Evolutionary conservation across 2,888 invertebrate species (phyloP).

Genomic region (Drosophila infuscata): DNA sequence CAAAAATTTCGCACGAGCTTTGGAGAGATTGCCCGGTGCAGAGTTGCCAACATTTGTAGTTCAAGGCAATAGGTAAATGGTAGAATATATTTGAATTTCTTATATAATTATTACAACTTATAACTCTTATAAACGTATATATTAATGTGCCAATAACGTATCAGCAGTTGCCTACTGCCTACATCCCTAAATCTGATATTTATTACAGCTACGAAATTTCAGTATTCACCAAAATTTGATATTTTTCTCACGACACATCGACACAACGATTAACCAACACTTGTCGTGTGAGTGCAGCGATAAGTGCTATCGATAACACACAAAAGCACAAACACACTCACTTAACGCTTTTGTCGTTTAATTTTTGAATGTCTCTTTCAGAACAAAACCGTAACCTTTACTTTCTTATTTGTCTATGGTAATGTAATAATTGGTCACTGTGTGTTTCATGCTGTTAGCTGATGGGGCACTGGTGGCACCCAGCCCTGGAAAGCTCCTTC

Average conservation of each 20-base stretch:
- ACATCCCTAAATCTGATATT: neutral
- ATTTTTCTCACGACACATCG: neutral
- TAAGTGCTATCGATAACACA: slow-evolving; percentile 4
- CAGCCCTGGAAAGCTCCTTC: slow-evolving; percentile 94
- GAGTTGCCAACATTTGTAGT: neutral
- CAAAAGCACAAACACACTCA: neutral
- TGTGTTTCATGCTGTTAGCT: slow-evolving; percentile 13
- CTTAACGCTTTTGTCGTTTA: slow-evolving; percentile 11
- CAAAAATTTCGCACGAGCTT: neutral
- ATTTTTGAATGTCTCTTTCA: slow-evolving; percentile 7
- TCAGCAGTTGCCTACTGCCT: neutral
- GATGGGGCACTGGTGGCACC: slow-evolving; percentile 86
- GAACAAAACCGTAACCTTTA: slow-evolving; percentile 49
- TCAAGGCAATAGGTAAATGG: accelerated
- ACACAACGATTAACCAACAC: neutral
- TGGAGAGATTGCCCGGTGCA: neutral
- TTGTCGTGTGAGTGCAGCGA: neutral
- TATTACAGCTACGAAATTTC: neutral
- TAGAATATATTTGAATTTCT: neutral
- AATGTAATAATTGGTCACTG: neutral
- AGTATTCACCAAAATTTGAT: neutral
- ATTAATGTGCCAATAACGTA: neutral
- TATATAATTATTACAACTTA: neutral
- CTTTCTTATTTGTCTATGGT: slow-evolving; percentile 6
- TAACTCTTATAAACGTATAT: neutral